These are phyloP conservation scores for Sardinella longiceps DNA, from an alignment of 2,797 vertebrate genomes.

Conservation along the genomic window DNA sequence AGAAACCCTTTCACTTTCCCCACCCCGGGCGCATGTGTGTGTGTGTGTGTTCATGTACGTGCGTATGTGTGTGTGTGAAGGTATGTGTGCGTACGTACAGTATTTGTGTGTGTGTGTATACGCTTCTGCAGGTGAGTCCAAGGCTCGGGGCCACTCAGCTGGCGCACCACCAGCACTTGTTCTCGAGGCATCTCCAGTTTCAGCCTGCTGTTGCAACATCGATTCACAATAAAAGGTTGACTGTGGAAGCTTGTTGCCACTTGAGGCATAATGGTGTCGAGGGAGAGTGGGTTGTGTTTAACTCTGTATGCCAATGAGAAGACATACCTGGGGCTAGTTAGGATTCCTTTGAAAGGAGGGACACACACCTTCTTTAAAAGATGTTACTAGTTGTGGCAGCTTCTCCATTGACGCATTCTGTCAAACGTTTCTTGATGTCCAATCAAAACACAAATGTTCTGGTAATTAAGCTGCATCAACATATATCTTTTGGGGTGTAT, in stretches of 20 bases:
- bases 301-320: background rate
- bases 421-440: background rate
- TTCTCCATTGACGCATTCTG: background rate
- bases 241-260: slow-evolving; percentile 16
- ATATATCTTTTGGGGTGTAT: slow-evolving; percentile 1
- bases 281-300: too few species aligned
- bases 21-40: background rate
- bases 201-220: slow-evolving; percentile 45
- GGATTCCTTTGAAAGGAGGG: background rate
- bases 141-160: slow-evolving; percentile 23
- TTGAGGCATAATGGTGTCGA: background rate
- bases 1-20: background rate
- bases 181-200: slow-evolving; percentile 27
- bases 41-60: slow-evolving; percentile 27
- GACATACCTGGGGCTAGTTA: background rate
- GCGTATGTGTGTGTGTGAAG: background rate
- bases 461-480: background rate
- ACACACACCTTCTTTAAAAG: background rate
- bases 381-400: background rate
- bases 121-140: slow-evolving; percentile 37
- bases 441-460: slow-evolving; percentile 16
- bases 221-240: slow-evolving; percentile 11
- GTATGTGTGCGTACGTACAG: slow-evolving; percentile 15
- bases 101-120: slow-evolving; percentile 8
- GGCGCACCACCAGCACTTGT: slow-evolving; percentile 21